Evolutionary conservation across 2,888 invertebrate species (phyloP).

Genomic region (Autographa gamma): DNA sequence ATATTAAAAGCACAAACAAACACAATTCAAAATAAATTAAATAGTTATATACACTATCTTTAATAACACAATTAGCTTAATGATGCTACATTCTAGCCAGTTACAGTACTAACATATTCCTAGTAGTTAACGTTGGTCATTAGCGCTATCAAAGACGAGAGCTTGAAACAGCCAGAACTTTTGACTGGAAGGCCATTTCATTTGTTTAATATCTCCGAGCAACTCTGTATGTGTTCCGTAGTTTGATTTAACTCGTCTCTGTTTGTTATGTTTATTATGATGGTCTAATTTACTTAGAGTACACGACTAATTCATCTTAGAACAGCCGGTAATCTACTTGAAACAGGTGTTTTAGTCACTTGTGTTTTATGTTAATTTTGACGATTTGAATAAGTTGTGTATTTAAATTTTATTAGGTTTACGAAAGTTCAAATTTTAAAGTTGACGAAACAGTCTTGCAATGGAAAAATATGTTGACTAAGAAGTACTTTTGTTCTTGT

Average conservation of each 20-base stretch:
- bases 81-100: background rate
- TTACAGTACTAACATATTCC: background rate
- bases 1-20: too few relatives aligned
- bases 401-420: background rate
- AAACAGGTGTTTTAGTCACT: slow-evolving; percentile 27
- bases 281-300: slow-evolving; percentile 32
- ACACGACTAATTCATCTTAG: slow-evolving; percentile 22
- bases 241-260: slow-evolving; percentile 25
- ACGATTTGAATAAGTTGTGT: too few relatives aligned
- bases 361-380: background rate
- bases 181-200: slow-evolving; percentile 19
- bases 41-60: too few relatives aligned
- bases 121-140: slow-evolving; percentile 21
- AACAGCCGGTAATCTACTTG: slow-evolving; percentile 26
- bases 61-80: background rate
- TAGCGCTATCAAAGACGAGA: slow-evolving; percentile 28
- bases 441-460: background rate
- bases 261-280: slow-evolving; percentile 27
- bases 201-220: slow-evolving; percentile 32
- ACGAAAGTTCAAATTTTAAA: background rate
- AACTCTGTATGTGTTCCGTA: slow-evolving; percentile 27
- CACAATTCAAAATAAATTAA: too few relatives aligned
- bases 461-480: too few relatives aligned
- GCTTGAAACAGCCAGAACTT: slow-evolving; percentile 28
- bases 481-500: too few relatives aligned